Evolutionary conservation across 2,797 vertebrate genomes (phyloP), one percentile per base, ranked within the genome.

Genomic region (Hydrophis major): DNA sequence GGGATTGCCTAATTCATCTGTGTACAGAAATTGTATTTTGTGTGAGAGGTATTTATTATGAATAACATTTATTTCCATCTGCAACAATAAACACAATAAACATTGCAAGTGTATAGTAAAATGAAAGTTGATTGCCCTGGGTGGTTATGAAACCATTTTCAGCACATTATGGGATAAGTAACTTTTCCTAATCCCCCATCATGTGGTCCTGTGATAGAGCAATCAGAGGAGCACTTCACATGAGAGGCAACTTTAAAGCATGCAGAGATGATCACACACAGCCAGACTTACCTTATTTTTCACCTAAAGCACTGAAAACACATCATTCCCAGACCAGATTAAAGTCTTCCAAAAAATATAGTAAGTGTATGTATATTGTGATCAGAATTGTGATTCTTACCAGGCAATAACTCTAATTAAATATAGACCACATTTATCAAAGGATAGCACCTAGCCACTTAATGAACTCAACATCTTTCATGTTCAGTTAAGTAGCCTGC

Each of bases 161-260:
- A 86, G 69, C n/a, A 66, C 28, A 83, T 50, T 12, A 59, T 47
- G 37, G 50, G 25, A 78, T 69, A 89, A 92, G 63, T 50, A 69
- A 50, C 87, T 56, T 69, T 50, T 16, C 1, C 27, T 37, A 56
- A 66, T 11, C 55, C 13, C 32, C 20, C n/a, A 59, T 32, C 55
- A 32, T 92, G 87, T 47, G 63, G 63, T 88, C 32, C 32, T 37
- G 50, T 37, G n/a, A 88, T 13, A 92, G 14, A 87, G 61, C 61
- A 88, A 92, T 88, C 86, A 92, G 61, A 42, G 55, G 55, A 59
- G 16, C 87, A 89, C 22, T 89, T 89, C 91, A 92, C 11, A 27
- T 37, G 6, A 89, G 28, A 63, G 37, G 22, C 16, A 59, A 50
- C 7, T 74, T 47, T 89, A 83, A 89, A 89, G 42, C 66, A 60